Conservation (phyloP, 2,888 invertebrate species). For the Mantis religiosa region DNA sequence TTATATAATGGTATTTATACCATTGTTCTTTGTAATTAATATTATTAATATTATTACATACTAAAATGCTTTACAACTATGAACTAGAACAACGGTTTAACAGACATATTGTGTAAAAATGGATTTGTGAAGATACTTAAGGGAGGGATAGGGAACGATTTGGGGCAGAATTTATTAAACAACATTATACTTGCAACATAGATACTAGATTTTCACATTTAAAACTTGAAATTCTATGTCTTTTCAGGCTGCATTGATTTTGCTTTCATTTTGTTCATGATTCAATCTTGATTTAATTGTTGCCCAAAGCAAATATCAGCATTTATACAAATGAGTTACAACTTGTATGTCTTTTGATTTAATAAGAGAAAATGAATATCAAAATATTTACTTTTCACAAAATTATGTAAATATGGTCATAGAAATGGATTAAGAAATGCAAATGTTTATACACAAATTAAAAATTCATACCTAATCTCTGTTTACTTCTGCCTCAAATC, state of each 20-base stretch:
- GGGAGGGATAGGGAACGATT: neutral
- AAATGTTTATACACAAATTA: neutral
- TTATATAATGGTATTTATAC: conserved; percentile 13
- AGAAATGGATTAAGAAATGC: neutral
- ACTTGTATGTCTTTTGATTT: neutral
- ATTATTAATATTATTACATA: neutral
- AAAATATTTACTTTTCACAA: neutral
- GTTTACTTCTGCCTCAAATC: too few relatives aligned
- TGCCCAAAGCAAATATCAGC: neutral
- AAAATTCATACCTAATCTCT: too few relatives aligned
- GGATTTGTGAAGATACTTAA: neutral
- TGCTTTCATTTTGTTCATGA: neutral
- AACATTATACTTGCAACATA: neutral
- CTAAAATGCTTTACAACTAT: conserved; percentile 6
- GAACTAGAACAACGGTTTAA: conserved; percentile 16
- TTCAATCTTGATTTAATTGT: neutral
- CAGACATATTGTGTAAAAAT: conserved; percentile 17
- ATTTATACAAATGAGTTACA: neutral
- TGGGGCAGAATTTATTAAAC: neutral
- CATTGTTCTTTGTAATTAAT: neutral
- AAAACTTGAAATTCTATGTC: neutral
- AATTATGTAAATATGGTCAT: neutral
- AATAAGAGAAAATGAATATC: neutral
- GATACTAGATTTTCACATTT: neutral
- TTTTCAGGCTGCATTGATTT: neutral